These are phyloP conservation scores for Colletes latitarsis DNA, from an alignment of 1,140 invertebrate species.

Conservation along the genomic window DNA sequence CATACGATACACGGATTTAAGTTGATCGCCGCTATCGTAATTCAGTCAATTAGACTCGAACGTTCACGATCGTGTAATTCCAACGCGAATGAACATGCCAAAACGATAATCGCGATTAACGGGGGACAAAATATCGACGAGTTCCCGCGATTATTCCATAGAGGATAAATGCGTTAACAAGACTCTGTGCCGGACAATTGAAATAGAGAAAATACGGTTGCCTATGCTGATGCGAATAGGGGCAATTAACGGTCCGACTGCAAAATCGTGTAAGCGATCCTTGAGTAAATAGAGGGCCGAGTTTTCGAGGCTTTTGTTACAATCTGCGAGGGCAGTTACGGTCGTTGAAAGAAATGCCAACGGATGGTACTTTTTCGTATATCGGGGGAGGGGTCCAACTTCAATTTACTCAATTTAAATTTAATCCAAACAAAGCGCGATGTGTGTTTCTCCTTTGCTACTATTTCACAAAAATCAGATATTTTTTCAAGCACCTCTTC, in stretches of 20 bases:
- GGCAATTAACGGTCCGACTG: conserved; percentile 31
- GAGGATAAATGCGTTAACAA: background rate
- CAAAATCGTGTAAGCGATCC: conserved; percentile 44
- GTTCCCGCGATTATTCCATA: background rate
- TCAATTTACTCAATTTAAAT: background rate
- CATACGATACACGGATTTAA: background rate
- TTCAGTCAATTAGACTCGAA: background rate
- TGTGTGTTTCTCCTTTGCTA: too few relatives aligned
- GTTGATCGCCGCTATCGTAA: background rate
- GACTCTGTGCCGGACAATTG: background rate
- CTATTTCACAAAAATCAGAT: too few relatives aligned
- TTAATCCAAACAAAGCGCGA: background rate
- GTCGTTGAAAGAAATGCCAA: too few relatives aligned
- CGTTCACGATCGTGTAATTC: background rate
- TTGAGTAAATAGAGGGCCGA: conserved; percentile 18
- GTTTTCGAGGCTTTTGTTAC: background rate
- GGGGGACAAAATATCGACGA: background rate
- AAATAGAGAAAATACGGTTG: conserved; percentile 11
- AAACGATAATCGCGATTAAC: conserved; percentile 18
- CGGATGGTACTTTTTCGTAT: too few relatives aligned
- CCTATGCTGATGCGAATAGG: conserved; percentile 8
- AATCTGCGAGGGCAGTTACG: background rate
- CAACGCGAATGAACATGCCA: background rate
- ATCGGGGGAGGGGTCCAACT: background rate
- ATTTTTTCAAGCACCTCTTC: too few relatives aligned